Conservation (phyloP, 1,140 invertebrate species). For the Sycophila sp. region DNA sequence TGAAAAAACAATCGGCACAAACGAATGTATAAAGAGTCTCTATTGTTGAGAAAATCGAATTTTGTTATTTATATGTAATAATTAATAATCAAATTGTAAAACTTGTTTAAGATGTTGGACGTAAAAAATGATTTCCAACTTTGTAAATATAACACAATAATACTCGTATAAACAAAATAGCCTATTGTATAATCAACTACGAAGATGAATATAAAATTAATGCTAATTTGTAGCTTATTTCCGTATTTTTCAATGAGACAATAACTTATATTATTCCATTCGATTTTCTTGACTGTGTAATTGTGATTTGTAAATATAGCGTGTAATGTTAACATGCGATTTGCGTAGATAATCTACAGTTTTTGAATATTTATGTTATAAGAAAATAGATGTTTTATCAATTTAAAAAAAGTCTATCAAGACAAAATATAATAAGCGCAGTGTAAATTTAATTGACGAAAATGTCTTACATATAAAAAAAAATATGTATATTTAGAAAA, state of each 20-base stretch:
- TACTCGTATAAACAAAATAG: too few relatives aligned
- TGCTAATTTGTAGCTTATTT: too few relatives aligned
- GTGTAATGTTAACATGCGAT: background rate
- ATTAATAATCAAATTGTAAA: background rate
- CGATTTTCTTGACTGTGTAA: background rate
- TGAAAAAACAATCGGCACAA: too few relatives aligned
- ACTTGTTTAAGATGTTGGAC: too few relatives aligned
- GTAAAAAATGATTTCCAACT: too few relatives aligned
- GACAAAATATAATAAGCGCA: background rate
- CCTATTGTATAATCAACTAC: too few relatives aligned
- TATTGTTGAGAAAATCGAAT: background rate
- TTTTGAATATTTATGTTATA: background rate
- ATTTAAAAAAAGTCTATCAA: too few relatives aligned
- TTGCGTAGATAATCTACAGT: background rate
- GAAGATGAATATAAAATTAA: too few relatives aligned
- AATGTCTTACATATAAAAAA: background rate
- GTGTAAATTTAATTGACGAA: conserved; percentile 5
- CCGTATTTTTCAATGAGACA: too few relatives aligned
- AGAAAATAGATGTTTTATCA: background rate
- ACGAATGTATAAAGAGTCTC: background rate
- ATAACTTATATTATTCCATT: background rate
- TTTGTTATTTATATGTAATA: background rate
- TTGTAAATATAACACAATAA: background rate
- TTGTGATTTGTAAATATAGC: conserved; percentile 19
- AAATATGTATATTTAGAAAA: conserved; percentile 5